These are phyloP conservation scores for Xiphophorus couchianus DNA, from an alignment of 2,113 vertebrate genomes.

Conservation along the genomic window DNA sequence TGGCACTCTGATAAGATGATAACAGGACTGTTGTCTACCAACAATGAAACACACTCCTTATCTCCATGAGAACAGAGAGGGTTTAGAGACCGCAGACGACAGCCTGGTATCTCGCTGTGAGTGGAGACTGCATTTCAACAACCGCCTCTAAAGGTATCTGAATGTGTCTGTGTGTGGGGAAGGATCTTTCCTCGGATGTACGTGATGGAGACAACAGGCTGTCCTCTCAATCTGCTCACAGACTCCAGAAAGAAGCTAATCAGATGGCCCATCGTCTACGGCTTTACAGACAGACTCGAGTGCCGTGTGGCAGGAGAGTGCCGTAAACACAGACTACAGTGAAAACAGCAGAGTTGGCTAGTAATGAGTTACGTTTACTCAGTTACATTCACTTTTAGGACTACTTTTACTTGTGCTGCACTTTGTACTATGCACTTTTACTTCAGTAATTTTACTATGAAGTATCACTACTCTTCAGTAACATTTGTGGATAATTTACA, in stretches of 20 bases:
- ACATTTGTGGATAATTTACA: no score
- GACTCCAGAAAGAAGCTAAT: constrained; percentile 67
- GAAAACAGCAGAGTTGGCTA: accelerated
- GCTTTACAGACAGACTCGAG: constrained; percentile 33
- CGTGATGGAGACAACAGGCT: constrained; percentile 33
- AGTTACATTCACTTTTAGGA: no score
- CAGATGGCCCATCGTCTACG: constrained; percentile 64
- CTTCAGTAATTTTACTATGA: no score
- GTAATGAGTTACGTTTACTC: no score
- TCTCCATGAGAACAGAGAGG: constrained; percentile 74
- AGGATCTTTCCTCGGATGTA: constrained; percentile 36
- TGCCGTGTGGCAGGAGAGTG: constrained; percentile 23
- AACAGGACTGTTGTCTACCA: constrained; percentile 60
- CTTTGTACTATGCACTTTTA: no score
- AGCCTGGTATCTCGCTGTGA: constrained; percentile 42
- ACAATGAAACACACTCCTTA: constrained; percentile 73
- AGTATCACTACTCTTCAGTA: no score
- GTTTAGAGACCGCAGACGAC: constrained; percentile 52
- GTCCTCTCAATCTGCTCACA: constrained; percentile 29
- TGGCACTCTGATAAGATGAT: constrained; percentile 72
- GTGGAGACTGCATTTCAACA: constrained; percentile 16
- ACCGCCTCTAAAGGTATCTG: constrained; percentile 32
- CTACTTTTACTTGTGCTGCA: no score
- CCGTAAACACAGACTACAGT: constrained; percentile 9
- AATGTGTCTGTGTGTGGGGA: constrained; percentile 37